These are phyloP conservation scores for Leptinotarsa undecemlineata DNA, from an alignment of 1,140 invertebrate species.

Conservation along the genomic window DNA sequence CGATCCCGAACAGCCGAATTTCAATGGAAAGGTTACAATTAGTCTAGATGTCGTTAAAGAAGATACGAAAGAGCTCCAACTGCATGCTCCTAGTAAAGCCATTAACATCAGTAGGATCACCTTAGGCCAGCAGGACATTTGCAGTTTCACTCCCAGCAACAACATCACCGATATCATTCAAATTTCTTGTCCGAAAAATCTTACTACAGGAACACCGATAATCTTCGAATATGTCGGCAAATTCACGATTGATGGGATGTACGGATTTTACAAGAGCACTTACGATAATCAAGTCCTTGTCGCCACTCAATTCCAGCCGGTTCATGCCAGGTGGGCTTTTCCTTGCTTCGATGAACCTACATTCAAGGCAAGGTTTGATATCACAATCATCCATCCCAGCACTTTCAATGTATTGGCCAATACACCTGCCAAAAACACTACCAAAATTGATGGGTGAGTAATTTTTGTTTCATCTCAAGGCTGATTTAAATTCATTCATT, in stretches of 20 bases:
- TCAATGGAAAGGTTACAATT: conserved; percentile 1
- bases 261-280: conserved; percentile 36
- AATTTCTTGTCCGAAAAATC: not conserved
- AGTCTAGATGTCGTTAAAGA: not conserved
- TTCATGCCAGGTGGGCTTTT: conserved; percentile 80
- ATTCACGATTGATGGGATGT: conserved; percentile 25
- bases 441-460: not conserved
- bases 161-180: not conserved
- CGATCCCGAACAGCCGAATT: not conserved
- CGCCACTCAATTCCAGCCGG: conserved; percentile 81
- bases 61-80: not conserved
- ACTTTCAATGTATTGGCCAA: conserved; percentile 14
- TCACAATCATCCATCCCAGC: conserved; percentile 58
- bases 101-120: not conserved
- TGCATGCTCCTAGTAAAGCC: not conserved
- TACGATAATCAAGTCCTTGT: conserved; percentile 40
- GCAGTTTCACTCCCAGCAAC: not conserved
- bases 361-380: conserved; percentile 79
- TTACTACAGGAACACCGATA: not conserved
- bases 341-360: conserved; percentile 90
- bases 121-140: not conserved
- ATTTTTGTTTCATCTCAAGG: too few relatives aligned
- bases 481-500: too few relatives aligned
- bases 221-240: not conserved
- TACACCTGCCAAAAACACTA: conserved; percentile 2